These are phyloP conservation scores for Chauna torquata DNA, from an alignment of 2,113 vertebrate species.

Conservation along the genomic window DNA sequence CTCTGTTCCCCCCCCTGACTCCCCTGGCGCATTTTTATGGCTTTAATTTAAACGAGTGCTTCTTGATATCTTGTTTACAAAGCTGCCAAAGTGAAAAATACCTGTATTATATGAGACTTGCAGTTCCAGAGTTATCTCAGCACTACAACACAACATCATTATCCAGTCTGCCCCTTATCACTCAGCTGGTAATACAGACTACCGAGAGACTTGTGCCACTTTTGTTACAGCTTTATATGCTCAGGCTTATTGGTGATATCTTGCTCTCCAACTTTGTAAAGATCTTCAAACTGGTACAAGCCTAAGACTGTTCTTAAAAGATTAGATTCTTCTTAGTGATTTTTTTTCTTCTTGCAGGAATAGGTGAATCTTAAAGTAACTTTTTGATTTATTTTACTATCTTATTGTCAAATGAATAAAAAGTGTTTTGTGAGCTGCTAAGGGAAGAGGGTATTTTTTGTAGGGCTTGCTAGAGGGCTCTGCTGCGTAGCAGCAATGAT, in stretches of 20 bases:
- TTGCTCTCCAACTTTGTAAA: conserved; percentile 56
- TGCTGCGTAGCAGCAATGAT: neutral
- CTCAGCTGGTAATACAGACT: conserved; percentile 70
- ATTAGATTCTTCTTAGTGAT: conserved; percentile 69
- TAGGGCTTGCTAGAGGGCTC: neutral
- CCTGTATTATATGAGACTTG: conserved; percentile 82
- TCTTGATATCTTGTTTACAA: conserved; percentile 86
- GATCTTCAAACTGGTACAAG: conserved; percentile 54
- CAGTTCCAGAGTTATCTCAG: conserved; percentile 81
- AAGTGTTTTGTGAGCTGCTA: conserved; percentile 8
- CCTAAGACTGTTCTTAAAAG: conserved; percentile 60
- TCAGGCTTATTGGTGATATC: conserved; percentile 62
- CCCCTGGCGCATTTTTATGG: conserved; percentile 61
- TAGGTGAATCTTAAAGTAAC: conserved; percentile 69
- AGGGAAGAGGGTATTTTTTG: neutral
- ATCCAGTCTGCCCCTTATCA: conserved; percentile 83
- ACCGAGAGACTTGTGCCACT: conserved; percentile 63
- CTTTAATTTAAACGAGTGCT: conserved; percentile 81
- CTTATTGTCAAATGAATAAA: conserved; percentile 68
- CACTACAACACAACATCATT: conserved; percentile 82
- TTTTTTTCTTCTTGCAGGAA: conserved; percentile 25
- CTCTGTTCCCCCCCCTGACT: neutral
- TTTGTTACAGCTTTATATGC: conserved; percentile 46
- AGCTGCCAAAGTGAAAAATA: conserved; percentile 89
- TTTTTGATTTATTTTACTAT: conserved; percentile 75